Base-by-base conservation (phyloP, 2,797 vertebrate genomes). In the Otus scops region DNA sequence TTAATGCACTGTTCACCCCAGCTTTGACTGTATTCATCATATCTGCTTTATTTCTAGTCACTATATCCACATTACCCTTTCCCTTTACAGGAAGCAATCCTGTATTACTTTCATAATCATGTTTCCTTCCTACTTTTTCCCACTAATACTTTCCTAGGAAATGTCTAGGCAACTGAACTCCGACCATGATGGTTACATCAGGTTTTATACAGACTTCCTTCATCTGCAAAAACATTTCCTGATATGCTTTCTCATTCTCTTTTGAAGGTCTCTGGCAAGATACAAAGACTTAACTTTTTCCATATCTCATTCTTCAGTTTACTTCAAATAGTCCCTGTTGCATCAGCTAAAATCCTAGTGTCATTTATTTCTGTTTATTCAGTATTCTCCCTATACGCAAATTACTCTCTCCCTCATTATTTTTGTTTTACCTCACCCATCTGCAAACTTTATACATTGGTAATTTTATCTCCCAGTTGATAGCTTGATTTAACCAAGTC, bases 391-490 rank as follows among this genome's bases (percentile, higher is more conserved):
- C 74, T 65, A 30, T 78, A 59, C 5, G 3, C 60, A 73, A 85
- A 71, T 93, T 92, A 53, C 67, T 95, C 54, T 60, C 41, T 97
- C 82, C 64, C 78, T 91, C 64, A 68, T 90, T 89, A 78, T 54
- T 96, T 90, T 97, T 97, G 93, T 97, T 97, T 97, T 97, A 95
- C 96, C 89, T 97, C 88, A 94, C 71, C 75, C 71, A 45, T 97
- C 95, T 95, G 89, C 88, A 97, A 97, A 97, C 53, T 96, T 71
- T 54, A 53, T 96, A 93, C 11, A 13, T 79, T 47, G n/a, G 97
- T 97, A 98, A 98, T 97, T 98, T 95, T 96, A 97, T 97, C 97
- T 97, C 71, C 86, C 85, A 84, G 90, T 73, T 96, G 96, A 97
- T 96, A 97, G 94, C 92, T 96, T 94, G 94, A 97, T 97, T 98